Evolutionary conservation across 2,113 vertebrate species (phyloP).

Genomic region (Gobius niger): DNA sequence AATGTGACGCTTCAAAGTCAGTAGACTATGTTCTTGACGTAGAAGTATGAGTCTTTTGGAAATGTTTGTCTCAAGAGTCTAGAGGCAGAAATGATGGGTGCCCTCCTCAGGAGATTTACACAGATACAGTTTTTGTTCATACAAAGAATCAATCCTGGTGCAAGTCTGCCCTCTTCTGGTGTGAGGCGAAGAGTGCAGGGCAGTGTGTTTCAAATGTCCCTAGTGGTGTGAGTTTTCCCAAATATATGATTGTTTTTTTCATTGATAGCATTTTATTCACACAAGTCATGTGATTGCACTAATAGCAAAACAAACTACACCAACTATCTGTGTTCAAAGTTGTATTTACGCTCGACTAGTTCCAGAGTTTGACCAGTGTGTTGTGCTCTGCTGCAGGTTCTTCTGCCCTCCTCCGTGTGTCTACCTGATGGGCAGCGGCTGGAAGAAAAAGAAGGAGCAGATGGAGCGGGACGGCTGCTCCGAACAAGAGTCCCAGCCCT

Average conservation of each 20-base stretch:
- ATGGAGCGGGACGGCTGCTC: slow-evolving; percentile 98
- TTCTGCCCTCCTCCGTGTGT: slow-evolving; percentile 98
- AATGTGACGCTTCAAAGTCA: no score
- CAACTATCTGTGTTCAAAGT: no score
- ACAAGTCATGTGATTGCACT: no score
- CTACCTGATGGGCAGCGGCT: slow-evolving; percentile 98
- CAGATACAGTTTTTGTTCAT: not conserved
- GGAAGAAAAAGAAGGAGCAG: slow-evolving; percentile 99
- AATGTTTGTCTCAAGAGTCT: not conserved
- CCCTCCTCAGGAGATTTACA: slow-evolving; percentile 4
- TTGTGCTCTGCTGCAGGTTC: slow-evolving; percentile 78
- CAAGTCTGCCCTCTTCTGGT: slow-evolving; percentile 61
- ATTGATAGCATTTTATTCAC: no score
- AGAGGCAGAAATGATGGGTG: slow-evolving; percentile 6
- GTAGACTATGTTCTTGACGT: no score
- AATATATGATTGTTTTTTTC: not conserved
- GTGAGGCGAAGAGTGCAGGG: not conserved
- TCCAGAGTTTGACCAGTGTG: not conserved
- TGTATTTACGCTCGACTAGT: no score
- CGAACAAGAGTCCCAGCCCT: slow-evolving; percentile 97
- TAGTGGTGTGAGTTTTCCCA: not conserved
- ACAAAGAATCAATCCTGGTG: not conserved
- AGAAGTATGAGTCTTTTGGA: not conserved
- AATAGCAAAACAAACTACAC: no score
- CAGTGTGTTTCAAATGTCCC: not conserved